These are phyloP conservation scores for Penaeus monodon DNA, from an alignment of 2,888 invertebrate species.

Conservation along the genomic window DNA sequence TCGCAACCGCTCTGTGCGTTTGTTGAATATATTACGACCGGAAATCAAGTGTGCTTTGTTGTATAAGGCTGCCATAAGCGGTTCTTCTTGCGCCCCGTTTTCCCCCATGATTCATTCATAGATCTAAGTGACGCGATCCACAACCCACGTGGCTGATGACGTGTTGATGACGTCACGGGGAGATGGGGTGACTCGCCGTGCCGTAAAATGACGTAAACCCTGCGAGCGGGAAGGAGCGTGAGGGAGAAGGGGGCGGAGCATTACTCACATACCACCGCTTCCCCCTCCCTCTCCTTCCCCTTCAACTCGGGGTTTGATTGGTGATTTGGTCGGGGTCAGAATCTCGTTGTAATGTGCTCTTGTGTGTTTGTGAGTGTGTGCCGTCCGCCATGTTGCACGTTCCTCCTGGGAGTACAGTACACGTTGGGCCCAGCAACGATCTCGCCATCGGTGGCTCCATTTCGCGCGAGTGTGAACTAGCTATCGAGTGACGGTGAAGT, in stretches of 20 bases:
- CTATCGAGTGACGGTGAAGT: neutral
- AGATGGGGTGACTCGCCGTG: constrained; percentile 16
- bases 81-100: neutral
- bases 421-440: neutral
- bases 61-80: too few relatives aligned
- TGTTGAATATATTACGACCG: too few relatives aligned
- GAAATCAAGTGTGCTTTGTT: too few relatives aligned
- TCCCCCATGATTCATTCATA: constrained; percentile 38
- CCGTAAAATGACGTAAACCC: neutral
- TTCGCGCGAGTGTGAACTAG: neutral
- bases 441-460: too few relatives aligned
- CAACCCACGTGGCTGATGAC: constrained; percentile 35
- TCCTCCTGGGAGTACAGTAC: neutral
- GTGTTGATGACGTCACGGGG: constrained; percentile 38
- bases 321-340: neutral
- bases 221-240: constrained; percentile 15
- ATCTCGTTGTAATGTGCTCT: constrained; percentile 8
- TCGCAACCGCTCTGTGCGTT: too few relatives aligned
- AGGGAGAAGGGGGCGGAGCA: constrained; percentile 15
- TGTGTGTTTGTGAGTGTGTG: constrained; percentile 5
- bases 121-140: neutral
- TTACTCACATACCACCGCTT: constrained; percentile 8
- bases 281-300: neutral
- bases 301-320: neutral
- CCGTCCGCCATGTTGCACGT: neutral